Conservation (phyloP, 2,113 vertebrate genomes). For the Astur gentilis region DNA sequence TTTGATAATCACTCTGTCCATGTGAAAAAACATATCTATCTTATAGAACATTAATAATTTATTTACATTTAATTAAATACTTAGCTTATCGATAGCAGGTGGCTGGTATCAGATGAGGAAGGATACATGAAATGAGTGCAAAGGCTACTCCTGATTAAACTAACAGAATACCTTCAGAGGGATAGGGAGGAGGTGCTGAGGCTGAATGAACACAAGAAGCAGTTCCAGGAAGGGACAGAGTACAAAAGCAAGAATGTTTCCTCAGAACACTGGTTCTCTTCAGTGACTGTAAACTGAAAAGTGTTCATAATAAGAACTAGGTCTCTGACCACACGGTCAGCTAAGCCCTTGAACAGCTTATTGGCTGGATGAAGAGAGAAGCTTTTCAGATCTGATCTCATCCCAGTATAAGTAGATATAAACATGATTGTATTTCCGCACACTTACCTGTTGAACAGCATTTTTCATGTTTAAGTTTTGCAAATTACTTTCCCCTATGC, state of each 20-base stretch:
- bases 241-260: not conserved
- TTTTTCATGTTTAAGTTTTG: not conserved
- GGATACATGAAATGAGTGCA: not conserved
- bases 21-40: not conserved
- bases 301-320: not conserved
- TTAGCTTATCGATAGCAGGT: not conserved
- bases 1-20: not conserved
- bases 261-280: not conserved
- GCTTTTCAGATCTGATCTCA: slow-evolving; percentile 21
- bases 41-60: not conserved
- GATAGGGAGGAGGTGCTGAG: not conserved
- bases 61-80: not conserved
- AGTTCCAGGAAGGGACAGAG: not conserved
- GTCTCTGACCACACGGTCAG: not conserved
- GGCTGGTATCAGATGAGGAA: not conserved
- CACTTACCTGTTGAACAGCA: not conserved
- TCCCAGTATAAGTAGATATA: not conserved
- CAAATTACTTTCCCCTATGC: not conserved
- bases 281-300: not conserved
- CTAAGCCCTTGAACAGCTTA: slow-evolving; percentile 41
- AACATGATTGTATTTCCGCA: not conserved
- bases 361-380: not conserved
- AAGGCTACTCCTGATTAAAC: not conserved
- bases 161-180: not conserved
- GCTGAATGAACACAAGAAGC: not conserved